Evolutionary conservation across 2,888 invertebrate species (phyloP), one percentile per base, ranked within the genome.

Genomic region (Melinaea marsaeus): DNA sequence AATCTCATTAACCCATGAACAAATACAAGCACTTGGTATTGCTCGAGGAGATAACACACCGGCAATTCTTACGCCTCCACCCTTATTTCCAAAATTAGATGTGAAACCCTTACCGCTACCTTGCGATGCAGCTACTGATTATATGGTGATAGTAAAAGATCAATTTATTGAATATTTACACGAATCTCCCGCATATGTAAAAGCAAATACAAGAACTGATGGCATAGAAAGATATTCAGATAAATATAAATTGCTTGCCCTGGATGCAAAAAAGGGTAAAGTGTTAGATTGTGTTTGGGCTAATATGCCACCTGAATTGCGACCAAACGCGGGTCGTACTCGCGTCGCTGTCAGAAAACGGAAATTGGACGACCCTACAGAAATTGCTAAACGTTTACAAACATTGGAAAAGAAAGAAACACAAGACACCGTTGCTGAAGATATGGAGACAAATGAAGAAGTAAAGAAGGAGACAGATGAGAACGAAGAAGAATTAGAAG

Each of bases 151-250:
- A 55, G 91, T 95, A 67, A 94, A 94, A 75, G 94, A 94, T 73
- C 94, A 95, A 72, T 95, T 94, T 72, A 91, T 94, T 9, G 95
- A 94, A 69, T 93, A 92, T 72, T 92, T 95, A 85, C 92, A 93
- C 61, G 93, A 95, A 63, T 95, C 95, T 0, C 92, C 93, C 1
- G 92, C 93, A 6, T 92, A 91, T 74, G 91, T 93, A 9, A 91
- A 91, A 76, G 78, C 89, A 60, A 89, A 91, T 66, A 82, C 84
- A 45, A 79, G 81, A 60, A 91, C 89, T 63, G 88, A 86, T 68
- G 91, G 92, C 61, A 84, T 92, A 4, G 92, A 92, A 75, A 83
- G 93, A 63, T 92, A 92, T 77, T 93, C 93, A 2, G 93, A 93
- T 73, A 93, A 92, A 69, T 91, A 91, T 65, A 91, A 91, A 74